phyloP scores from a whole-genome alignment of 2,888 invertebrate genomes.

The Sinohyriopsis cumingii region DNA sequence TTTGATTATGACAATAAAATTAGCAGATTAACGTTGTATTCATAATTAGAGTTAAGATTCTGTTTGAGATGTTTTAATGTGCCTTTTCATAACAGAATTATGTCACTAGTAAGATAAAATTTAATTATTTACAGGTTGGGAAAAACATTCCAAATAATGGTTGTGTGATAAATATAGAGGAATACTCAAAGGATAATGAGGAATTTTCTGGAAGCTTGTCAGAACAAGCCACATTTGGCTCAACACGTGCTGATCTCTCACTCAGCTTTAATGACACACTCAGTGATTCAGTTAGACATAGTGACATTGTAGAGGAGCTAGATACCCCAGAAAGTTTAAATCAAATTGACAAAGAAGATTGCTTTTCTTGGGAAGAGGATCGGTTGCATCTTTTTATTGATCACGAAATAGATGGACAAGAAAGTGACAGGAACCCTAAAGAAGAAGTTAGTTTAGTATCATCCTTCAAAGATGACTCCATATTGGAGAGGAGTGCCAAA shows the following conservation, averaged over 20 bases:
- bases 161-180: conserved; percentile 51
- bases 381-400: conserved; percentile 59
- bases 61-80: no score
- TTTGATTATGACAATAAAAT: no score
- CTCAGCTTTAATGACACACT: conserved; percentile 24
- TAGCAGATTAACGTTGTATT: no score
- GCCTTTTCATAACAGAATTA: not conserved
- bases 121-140: conserved; percentile 30
- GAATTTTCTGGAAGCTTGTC: conserved; percentile 25
- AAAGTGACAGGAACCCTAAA: conserved; percentile 12
- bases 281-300: conserved; percentile 11
- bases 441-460: conserved; percentile 30
- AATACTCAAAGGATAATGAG: conserved; percentile 30
- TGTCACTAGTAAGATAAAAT: not conserved
- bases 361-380: conserved; percentile 68
- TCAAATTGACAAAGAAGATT: conserved; percentile 63
- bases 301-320: conserved; percentile 52
- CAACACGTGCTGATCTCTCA: conserved; percentile 26
- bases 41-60: no score
- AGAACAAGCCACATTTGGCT: conserved; percentile 18
- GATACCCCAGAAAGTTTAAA: conserved; percentile 65
- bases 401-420: conserved; percentile 21
- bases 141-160: conserved; percentile 40
- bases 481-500: conserved; percentile 9
- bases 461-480: conserved; percentile 33